These are phyloP conservation scores for Ornithorhynchus anatinus DNA, from an alignment of 2,113 vertebrate species.

Conservation along the genomic window DNA sequence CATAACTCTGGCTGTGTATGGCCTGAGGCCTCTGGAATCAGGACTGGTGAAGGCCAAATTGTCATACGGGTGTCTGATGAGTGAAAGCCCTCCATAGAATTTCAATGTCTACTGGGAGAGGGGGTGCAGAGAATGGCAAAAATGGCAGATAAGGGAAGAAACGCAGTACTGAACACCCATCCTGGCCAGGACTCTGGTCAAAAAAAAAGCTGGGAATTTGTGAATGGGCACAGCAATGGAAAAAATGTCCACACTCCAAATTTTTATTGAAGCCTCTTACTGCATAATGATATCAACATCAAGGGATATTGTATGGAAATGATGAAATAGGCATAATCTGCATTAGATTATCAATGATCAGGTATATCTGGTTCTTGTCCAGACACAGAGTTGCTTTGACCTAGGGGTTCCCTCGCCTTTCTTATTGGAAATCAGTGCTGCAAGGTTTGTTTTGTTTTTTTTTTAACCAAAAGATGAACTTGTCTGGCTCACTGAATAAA, in stretches of 20 bases:
- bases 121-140: background rate
- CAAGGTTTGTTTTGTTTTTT: too few relatives aligned
- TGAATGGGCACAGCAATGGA: background rate
- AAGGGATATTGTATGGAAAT: too few relatives aligned
- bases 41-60: background rate
- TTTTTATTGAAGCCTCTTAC: background rate
- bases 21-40: background rate
- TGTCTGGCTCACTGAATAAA: background rate
- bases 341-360: background rate
- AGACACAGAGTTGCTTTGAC: background rate
- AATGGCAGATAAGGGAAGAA: background rate
- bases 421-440: background rate
- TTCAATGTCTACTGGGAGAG: background rate
- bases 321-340: background rate
- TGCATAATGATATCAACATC: background rate
- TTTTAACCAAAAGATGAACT: background rate
- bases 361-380: background rate
- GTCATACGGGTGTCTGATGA: background rate
- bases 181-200: background rate
- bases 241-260: background rate
- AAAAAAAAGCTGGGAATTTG: background rate
- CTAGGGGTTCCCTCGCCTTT: background rate
- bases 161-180: background rate
- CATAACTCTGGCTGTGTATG: background rate
- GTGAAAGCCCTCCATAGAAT: background rate